Evolutionary conservation across 2,888 invertebrate species (phyloP).

Genomic region (Folsomia manolachei): DNA sequence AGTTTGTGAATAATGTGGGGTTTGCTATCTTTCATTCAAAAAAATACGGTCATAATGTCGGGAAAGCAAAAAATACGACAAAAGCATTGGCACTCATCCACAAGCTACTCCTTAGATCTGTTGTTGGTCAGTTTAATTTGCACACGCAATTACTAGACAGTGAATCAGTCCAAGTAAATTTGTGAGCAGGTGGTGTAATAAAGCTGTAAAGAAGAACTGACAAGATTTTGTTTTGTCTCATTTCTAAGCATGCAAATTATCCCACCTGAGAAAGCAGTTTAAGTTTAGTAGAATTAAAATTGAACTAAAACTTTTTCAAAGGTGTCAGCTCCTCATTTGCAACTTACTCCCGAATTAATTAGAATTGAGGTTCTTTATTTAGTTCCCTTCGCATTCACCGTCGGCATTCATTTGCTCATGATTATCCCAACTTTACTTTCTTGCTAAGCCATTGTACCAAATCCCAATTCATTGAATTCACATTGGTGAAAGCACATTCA

Average conservation of each 20-base stretch:
- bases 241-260: neutral
- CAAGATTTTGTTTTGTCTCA: neutral
- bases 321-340: neutral
- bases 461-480: no score
- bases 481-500: no score
- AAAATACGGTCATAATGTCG: no score
- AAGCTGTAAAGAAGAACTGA: neutral
- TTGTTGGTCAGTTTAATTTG: neutral
- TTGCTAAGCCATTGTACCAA: no score
- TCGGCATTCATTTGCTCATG: no score
- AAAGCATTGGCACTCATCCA: no score
- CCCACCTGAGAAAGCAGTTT: neutral
- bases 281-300: neutral
- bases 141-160: neutral
- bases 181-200: neutral
- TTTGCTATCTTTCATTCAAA: no score
- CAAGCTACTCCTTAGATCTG: no score
- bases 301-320: no score
- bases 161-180: neutral
- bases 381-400: neutral
- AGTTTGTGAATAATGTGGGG: no score
- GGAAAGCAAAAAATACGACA: no score
- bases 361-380: neutral
- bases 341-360: neutral
- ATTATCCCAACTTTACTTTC: no score